These are phyloP conservation scores for Sepioteuthis lessoniana DNA, from an alignment of 2,888 invertebrate genomes.

Conservation along the genomic window DNA sequence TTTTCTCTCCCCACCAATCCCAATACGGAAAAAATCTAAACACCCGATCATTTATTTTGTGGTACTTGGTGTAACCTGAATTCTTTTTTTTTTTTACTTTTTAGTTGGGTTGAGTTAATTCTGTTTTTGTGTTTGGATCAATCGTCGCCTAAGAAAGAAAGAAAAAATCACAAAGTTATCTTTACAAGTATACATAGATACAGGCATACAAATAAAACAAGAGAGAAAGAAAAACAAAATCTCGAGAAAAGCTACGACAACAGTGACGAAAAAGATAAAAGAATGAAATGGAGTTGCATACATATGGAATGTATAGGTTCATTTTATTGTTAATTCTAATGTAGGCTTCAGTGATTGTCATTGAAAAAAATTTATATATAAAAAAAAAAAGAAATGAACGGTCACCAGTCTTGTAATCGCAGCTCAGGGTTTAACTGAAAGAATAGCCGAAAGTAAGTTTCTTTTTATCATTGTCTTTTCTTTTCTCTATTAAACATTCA, in stretches of 20 bases:
- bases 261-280: neutral
- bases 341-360: neutral
- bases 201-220: neutral
- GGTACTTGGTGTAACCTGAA: no score
- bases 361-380: neutral
- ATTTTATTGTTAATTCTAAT: neutral
- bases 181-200: no score
- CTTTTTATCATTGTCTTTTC: neutral
- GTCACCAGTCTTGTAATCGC: neutral
- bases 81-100: no score
- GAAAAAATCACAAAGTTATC: no score
- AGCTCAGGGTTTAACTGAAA: neutral
- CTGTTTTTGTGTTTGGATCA: no score
- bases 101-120: no score
- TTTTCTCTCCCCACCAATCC: neutral
- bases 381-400: neutral
- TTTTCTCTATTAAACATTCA: neutral
- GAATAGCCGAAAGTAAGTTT: neutral
- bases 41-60: no score
- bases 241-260: no score
- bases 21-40: no score
- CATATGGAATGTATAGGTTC: neutral
- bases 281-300: neutral
- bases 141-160: no score
- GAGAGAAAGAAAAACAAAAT: neutral